Percentiles rank a stretch among this genome's conserved stretches.
Conservation (phyloP, 2,797 vertebrate species). For the Halcyon leucocephala region DNA sequence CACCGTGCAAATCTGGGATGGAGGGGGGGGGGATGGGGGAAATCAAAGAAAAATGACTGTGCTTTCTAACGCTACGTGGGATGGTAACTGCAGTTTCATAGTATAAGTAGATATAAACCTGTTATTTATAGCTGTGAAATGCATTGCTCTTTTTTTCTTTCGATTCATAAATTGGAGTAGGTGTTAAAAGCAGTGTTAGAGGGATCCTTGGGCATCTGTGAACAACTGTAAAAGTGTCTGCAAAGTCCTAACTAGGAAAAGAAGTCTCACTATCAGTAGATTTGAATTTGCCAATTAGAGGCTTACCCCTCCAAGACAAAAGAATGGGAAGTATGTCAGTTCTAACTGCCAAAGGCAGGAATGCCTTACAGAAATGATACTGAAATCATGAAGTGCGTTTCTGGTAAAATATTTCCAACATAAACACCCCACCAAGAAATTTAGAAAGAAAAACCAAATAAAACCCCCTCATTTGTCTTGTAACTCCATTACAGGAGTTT, state of each 20-base stretch:
- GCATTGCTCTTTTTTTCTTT: background rate
- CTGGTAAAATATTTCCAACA: background rate
- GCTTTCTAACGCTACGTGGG: background rate
- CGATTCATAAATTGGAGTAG: background rate
- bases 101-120: background rate
- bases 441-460: background rate
- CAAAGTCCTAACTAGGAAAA: background rate
- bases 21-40: background rate
- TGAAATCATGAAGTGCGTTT: background rate
- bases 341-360: background rate
- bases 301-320: background rate
- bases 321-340: background rate
- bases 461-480: background rate
- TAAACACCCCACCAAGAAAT: background rate
- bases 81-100: background rate
- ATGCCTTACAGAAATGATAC: background rate
- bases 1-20: background rate
- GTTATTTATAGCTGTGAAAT: background rate
- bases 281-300: background rate
- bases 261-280: background rate
- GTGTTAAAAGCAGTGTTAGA: background rate
- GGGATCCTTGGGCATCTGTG: background rate
- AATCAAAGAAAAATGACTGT: background rate
- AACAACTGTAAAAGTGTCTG: background rate
- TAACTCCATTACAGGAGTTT: background rate